Evolutionary conservation across 2,888 invertebrate species (phyloP), one percentile per base, ranked within the genome.

Genomic region (Diarsia rubi): DNA sequence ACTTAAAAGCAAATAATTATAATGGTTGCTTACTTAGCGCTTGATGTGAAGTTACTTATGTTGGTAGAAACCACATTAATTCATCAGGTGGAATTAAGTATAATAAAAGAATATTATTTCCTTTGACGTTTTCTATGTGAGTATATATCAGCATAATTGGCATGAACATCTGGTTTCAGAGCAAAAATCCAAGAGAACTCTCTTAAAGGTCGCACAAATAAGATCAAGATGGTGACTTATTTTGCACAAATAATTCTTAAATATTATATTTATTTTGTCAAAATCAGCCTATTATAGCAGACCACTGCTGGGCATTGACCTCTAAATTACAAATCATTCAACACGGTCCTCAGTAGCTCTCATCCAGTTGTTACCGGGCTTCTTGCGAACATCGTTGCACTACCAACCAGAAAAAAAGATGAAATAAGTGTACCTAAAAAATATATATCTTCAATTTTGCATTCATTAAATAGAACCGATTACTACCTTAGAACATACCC

Each of bases 1-100:
- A 54, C 16, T n/a, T 69, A 44, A 63, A 44, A 69, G 21, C 47
- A 63, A 63, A 67, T 68, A n/a, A n/a, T n/a, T n/a, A 60, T 24
- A 42, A 8, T 16, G 24, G 5, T 44, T 24, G 42, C 9, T 66
- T 44, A 49, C 73, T 73, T 14, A 27, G n/a, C 8, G 9, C 21
- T 47, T 21, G 21, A 9, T 24, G 44, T 21, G 5, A 62, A 52
- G 9, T 63, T 21, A 72, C 8, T 16, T 4, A 49, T 9, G 3
- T 44, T 16, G 1, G 2, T 21, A 6, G 8, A 21, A 45, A 54
- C 6, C 6, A 31, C 16, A 66, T 1, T 24, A 75, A 21, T 44
- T 59, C 5, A 16, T 19, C 12, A 14, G 12, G 3, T 47, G 4
- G 2, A n/a, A 37, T 16, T 11, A 37, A 24, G 14, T 12, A 21